phyloP scores from a whole-genome alignment of 2,888 invertebrate genomes.

The Camponotus fellah region DNA sequence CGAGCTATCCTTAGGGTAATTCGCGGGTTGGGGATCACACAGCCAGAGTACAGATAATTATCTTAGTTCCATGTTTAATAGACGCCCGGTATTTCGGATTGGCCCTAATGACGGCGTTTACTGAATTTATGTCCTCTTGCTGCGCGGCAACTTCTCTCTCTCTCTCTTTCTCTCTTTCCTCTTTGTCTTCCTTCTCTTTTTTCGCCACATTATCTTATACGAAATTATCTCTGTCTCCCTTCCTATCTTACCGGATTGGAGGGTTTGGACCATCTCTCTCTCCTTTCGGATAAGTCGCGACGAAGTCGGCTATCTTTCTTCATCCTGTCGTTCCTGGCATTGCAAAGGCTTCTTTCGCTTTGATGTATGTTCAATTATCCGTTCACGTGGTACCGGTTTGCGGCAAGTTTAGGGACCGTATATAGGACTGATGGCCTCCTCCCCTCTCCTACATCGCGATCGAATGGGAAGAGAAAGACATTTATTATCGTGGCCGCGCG shows the following conservation, averaged over 20 bases:
- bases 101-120: constrained; percentile 85
- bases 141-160: constrained; percentile 74
- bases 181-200: background rate
- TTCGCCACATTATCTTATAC: constrained; percentile 29
- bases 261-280: constrained; percentile 42
- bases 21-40: constrained; percentile 44
- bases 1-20: constrained; percentile 44
- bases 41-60: constrained; percentile 81
- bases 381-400: constrained; percentile 67
- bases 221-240: constrained; percentile 49
- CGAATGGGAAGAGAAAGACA: constrained; percentile 77
- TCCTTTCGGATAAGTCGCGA: constrained; percentile 48
- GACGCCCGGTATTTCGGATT: constrained; percentile 85
- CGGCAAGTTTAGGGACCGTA: constrained; percentile 49
- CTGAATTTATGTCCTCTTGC: constrained; percentile 83
- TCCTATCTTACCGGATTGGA: constrained; percentile 6
- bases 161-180: constrained; percentile 30
- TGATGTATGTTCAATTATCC: constrained; percentile 82
- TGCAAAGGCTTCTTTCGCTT: constrained; percentile 65
- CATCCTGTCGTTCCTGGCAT: constrained; percentile 61
- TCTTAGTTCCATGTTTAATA: constrained; percentile 84
- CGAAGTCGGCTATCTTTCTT: constrained; percentile 61
- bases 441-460: constrained; percentile 16
- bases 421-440: constrained; percentile 29
- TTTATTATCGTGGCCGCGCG: constrained; percentile 73